Evolutionary conservation across 92 coral and sea anemone species (phyloP).

Genomic region (Ricordea florida): DNA sequence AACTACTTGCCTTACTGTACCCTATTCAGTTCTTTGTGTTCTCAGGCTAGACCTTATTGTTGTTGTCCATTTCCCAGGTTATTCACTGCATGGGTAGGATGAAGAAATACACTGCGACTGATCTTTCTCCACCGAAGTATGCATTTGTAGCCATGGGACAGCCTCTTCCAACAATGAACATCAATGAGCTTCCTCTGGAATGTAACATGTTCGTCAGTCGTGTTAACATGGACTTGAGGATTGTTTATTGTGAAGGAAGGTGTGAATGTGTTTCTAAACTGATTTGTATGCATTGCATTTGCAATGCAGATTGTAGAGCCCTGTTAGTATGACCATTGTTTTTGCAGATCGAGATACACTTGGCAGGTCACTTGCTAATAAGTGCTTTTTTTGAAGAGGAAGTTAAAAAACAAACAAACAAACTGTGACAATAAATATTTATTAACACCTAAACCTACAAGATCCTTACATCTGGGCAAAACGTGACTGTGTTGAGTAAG

Average conservation of each 20-base stretch:
- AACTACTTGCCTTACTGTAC: neutral
- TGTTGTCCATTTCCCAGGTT: constrained; percentile 37
- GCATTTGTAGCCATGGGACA: constrained; percentile 81
- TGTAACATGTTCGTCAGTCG: constrained; percentile 96
- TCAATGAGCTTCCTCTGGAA: constrained; percentile 88
- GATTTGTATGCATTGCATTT: neutral
- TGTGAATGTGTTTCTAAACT: neutral
- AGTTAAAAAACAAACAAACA: too few relatives aligned
- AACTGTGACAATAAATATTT: too few relatives aligned
- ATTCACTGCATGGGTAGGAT: constrained; percentile 86
- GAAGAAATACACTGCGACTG: constrained; percentile 52
- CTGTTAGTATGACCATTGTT: too few relatives aligned
- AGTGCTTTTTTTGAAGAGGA: too few relatives aligned
- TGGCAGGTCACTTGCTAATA: too few relatives aligned
- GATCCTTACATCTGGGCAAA: too few relatives aligned
- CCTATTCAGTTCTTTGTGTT: neutral
- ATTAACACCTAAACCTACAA: too few relatives aligned
- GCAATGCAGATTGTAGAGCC: too few relatives aligned
- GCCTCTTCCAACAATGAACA: constrained; percentile 80
- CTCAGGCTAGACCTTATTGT: neutral
- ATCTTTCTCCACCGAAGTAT: constrained; percentile 44
- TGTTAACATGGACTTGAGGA: constrained; percentile 88
- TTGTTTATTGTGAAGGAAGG: constrained; percentile 99
- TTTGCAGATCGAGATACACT: too few relatives aligned
- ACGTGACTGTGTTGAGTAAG: too few relatives aligned